Percentiles rank a stretch among this genome's conserved stretches.
Conservation (phyloP, 1,140 invertebrate species). For the Papilio dardanus region DNA sequence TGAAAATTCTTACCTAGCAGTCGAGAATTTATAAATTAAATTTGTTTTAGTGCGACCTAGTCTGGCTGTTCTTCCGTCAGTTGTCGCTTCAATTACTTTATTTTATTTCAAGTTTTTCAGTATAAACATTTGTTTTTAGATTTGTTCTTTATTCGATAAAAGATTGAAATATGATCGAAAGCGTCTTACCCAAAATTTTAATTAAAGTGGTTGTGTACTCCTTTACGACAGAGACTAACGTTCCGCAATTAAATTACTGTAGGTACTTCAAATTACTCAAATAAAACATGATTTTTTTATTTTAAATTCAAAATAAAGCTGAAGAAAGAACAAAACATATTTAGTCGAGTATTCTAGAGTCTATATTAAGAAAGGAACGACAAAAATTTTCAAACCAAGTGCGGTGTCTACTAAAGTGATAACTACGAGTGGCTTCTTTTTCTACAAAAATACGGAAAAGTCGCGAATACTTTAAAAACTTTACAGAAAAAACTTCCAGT, state of each 20-base stretch:
- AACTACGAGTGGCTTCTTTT: not conserved
- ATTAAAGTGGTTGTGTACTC: not conserved
- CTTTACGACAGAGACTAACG: not conserved
- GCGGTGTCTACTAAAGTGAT: constrained; percentile 3
- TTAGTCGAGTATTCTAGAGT: not conserved
- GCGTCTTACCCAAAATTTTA: no score
- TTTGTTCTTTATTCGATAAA: not conserved
- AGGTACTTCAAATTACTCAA: not conserved
- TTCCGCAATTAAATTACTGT: no score
- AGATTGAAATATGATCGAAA: no score
- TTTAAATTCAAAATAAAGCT: not conserved
- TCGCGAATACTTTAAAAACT: constrained; percentile 1
- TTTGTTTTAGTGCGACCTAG: constrained; percentile 1
- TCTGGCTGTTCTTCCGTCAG: not conserved
- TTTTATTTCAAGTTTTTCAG: not conserved
- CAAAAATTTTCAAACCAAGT: constrained; percentile 2
- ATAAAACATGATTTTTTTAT: not conserved
- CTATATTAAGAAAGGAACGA: constrained; percentile 1
- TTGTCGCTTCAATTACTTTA: not conserved
- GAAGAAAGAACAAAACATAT: not conserved
- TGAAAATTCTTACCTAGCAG: constrained; percentile 51
- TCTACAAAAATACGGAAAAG: not conserved
- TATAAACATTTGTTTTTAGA: not conserved
- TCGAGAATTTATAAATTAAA: constrained; percentile 24
- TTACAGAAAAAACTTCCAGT: not conserved